phyloP scores from a whole-genome alignment of 2,797 vertebrate species.

The Leptodactylus fallax region DNA sequence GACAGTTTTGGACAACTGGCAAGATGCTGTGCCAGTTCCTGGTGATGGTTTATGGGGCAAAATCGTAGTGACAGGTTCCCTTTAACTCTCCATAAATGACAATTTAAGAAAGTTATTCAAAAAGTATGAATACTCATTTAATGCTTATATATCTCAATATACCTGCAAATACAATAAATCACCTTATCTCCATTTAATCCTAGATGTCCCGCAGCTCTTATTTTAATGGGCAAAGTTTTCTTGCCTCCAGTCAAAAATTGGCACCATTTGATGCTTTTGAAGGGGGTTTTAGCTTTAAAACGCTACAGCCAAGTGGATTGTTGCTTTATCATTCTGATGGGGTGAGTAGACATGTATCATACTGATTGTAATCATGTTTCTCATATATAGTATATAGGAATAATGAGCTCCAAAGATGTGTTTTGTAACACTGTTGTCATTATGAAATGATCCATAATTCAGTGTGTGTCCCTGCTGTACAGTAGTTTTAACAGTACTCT shows the following conservation, averaged over 20 bases:
- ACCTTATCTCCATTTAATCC: conserved; percentile 60
- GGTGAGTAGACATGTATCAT: conserved; percentile 73
- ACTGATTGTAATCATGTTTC: background rate
- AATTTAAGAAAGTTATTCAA: too few species aligned
- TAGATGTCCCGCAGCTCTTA: conserved; percentile 94
- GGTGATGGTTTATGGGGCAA: too few species aligned
- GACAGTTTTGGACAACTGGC: too few species aligned
- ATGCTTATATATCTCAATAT: background rate
- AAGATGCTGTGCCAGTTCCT: too few species aligned
- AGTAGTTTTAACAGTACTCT: background rate
- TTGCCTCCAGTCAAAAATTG: conserved; percentile 87
- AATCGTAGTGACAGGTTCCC: too few species aligned
- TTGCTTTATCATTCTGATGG: conserved; percentile 88
- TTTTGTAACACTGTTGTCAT: background rate
- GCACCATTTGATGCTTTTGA: conserved; percentile 88
- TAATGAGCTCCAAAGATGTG: background rate
- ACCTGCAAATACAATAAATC: background rate
- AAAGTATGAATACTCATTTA: too few species aligned
- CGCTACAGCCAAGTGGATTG: conserved; percentile 86
- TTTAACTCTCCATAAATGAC: too few species aligned
- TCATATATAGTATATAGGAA: background rate
- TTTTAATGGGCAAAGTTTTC: conserved; percentile 89
- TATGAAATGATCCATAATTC: background rate
- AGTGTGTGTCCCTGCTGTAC: background rate
- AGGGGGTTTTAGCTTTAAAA: conserved; percentile 92